Base-by-base conservation (phyloP, 2,113 vertebrate species). In the Globicephala melas region DNA sequence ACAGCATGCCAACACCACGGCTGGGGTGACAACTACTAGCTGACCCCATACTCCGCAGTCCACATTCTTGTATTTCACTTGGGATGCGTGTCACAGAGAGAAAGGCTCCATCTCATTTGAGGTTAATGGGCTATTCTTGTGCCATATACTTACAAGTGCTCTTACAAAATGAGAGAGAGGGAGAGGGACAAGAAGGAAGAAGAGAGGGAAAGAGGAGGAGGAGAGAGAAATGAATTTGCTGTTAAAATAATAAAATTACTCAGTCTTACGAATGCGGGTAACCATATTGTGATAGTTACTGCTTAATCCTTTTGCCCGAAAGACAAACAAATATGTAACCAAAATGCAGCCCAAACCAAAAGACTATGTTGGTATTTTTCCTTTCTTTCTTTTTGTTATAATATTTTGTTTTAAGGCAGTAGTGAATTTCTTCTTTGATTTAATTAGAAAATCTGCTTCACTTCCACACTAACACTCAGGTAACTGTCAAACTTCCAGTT, bases 401-500 rank as follows among this genome's bases (percentile, higher is more conserved):
- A 50, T 76, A 70, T 92, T 96, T 84, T 94, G 71, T 91, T 89
- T 74, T 53, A 93, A 96, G 73, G n/a, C n/a, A 38, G 47, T 89
- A 47, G 95, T 76, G 73, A 95, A 91, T 93, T 92, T 68, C 70
- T 89, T 65, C 47, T 73, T 97, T 74, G 62, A 92, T 92, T 95
- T 97, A 96, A 97, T 97, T 94, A 84, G 87, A 60, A 94, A 97
- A 93, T 83, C 84, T 85, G 81, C 76, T 93, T 95, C 12, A 14
- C 44, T 96, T 93, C 44, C 81, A 91, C 89, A 77, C 76, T 81
- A 95, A 74, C 89, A 95, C 62, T 86, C 89, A 98, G 97, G 95
- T 96, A 97, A 94, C 93, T 96, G 93, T 97, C 92, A 96, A 93
- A 81, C 44, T 93, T 95, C 93, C 86, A 97, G 94, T 96, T 96